Conservation (phyloP, 2,888 invertebrate genomes). For the Rhabditophanes sp. region DNA sequence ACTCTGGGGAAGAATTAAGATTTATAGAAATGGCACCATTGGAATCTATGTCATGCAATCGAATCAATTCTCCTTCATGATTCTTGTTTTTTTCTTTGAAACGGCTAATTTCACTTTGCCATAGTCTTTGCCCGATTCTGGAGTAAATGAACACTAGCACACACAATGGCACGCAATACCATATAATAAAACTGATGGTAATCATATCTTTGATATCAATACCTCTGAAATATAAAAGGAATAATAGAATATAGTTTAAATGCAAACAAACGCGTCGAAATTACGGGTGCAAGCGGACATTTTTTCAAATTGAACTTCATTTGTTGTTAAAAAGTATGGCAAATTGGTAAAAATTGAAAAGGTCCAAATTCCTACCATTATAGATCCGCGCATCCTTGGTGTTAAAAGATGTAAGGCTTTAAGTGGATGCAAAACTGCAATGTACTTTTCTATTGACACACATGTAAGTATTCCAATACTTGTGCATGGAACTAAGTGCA, state of each 20-base stretch:
- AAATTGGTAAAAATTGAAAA: slow-evolving; percentile 12
- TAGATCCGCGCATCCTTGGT: slow-evolving; percentile 17
- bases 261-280: slow-evolving; percentile 10
- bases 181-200: slow-evolving; percentile 60
- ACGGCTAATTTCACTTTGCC: slow-evolving; percentile 51
- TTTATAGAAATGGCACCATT: background rate
- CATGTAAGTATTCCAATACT: slow-evolving; percentile 76
- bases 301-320: slow-evolving; percentile 10
- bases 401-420: slow-evolving; percentile 30
- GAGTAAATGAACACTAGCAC: slow-evolving; percentile 66
- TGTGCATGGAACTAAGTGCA: slow-evolving; percentile 64
- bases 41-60: background rate
- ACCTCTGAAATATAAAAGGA: slow-evolving; percentile 5
- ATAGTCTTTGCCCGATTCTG: slow-evolving; percentile 65
- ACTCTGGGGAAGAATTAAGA: background rate
- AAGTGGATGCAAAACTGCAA: slow-evolving; percentile 51
- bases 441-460: slow-evolving; percentile 65
- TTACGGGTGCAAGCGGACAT: slow-evolving; percentile 13
- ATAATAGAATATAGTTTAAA: background rate
- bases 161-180: slow-evolving; percentile 64
- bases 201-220: slow-evolving; percentile 15
- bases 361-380: slow-evolving; percentile 23
- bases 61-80: slow-evolving; percentile 12
- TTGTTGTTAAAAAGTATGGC: slow-evolving; percentile 22
- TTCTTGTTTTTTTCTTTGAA: background rate